Percentiles rank a stretch among this genome's conserved stretches.
Conservation (phyloP, 64 coral and sea anemone species). For the Stichodactyla mertensii region DNA sequence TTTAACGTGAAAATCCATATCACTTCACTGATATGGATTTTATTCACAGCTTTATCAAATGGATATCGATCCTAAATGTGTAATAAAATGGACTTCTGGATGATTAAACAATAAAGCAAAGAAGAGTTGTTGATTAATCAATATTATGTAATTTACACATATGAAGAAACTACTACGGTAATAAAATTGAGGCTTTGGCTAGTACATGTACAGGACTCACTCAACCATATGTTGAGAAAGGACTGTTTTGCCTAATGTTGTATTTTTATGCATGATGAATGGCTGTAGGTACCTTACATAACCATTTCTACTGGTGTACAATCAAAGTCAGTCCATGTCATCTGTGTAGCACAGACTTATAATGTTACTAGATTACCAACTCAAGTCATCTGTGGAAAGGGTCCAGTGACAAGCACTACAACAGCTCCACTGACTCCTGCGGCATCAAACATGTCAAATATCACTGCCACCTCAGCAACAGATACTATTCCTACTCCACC, state of each 20-base stretch:
- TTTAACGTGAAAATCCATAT: no score
- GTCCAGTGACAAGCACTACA: background rate
- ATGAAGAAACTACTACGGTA: no score
- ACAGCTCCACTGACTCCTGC: background rate
- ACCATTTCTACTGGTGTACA: constrained; percentile 15
- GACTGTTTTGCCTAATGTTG: background rate
- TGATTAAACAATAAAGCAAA: no score
- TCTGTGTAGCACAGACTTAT: constrained; percentile 44
- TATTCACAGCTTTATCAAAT: no score
- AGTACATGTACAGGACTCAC: no score
- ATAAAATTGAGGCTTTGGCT: no score
- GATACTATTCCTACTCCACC: background rate
- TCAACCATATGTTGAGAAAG: no score
- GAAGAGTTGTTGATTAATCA: no score
- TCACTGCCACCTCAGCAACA: background rate
- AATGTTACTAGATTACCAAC: background rate
- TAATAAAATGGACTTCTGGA: no score
- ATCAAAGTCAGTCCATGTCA: constrained; percentile 27
- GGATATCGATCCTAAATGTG: no score
- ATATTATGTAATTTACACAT: no score
- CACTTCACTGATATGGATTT: no score
- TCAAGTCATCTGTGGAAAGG: background rate
- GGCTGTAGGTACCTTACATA: constrained; percentile 27
- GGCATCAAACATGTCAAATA: background rate
- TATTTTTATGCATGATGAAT: background rate